These are phyloP conservation scores for Antheraea yamamai DNA, from an alignment of 2,888 invertebrate species.

Conservation along the genomic window DNA sequence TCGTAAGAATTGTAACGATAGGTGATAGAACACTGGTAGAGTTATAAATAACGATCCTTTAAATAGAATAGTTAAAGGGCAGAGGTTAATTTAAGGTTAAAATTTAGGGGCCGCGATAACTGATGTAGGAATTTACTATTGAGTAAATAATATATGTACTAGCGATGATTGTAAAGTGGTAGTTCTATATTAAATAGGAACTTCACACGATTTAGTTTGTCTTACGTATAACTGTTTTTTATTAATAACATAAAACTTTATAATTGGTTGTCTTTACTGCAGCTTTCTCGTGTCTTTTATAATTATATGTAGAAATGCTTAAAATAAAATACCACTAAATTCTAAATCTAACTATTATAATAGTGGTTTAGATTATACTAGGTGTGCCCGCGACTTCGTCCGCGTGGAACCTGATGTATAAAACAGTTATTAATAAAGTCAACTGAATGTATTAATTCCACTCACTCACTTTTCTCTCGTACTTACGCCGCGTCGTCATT, in stretches of 20 bases:
- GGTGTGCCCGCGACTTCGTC: too few relatives aligned
- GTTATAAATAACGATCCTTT: constrained; percentile 3
- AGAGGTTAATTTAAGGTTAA: constrained; percentile 6
- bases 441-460: too few relatives aligned
- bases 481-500: too few relatives aligned
- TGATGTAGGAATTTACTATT: neutral
- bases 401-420: too few relatives aligned
- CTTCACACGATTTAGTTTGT: neutral
- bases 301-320: too few relatives aligned
- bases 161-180: neutral
- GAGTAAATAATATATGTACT: neutral
- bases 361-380: too few relatives aligned
- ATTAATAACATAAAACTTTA: neutral
- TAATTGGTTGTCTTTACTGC: too few relatives aligned
- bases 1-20: constrained; percentile 37
- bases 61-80: constrained; percentile 21
- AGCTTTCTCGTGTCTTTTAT: too few relatives aligned
- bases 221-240: neutral
- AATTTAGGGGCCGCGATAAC: neutral
- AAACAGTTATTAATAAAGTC: too few relatives aligned
- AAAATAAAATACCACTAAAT: too few relatives aligned
- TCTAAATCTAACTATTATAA: too few relatives aligned
- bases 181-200: neutral
- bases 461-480: too few relatives aligned
- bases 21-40: neutral